Conservation (phyloP, 2,797 vertebrate species). For the Anas bernieri region DNA sequence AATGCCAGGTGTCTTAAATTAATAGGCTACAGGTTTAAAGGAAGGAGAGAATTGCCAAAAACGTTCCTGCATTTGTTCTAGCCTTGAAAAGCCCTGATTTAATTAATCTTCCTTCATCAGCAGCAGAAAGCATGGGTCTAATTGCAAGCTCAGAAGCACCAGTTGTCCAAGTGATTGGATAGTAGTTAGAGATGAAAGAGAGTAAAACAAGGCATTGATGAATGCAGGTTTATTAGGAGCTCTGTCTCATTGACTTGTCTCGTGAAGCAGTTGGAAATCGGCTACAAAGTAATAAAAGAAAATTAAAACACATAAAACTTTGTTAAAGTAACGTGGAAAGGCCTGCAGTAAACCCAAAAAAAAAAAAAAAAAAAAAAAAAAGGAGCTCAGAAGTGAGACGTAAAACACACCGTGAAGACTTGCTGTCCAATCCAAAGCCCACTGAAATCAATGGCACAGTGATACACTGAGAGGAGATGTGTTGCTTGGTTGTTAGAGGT, state of each 20-base stretch:
- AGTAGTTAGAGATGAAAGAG: slow-evolving; percentile 45
- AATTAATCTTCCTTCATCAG: slow-evolving; percentile 70
- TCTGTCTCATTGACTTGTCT: slow-evolving; percentile 45
- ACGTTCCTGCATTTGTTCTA: slow-evolving; percentile 21
- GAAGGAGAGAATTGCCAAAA: slow-evolving; percentile 43
- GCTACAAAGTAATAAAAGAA: slow-evolving; percentile 66
- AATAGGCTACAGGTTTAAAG: not conserved
- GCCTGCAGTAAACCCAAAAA: not conserved
- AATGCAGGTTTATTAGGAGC: slow-evolving; percentile 44
- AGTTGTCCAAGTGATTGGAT: slow-evolving; percentile 55
- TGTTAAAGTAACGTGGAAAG: not conserved
- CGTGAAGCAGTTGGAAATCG: slow-evolving; percentile 29
- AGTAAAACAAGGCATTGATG: slow-evolving; percentile 62
- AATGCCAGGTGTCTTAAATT: slow-evolving; percentile 34
- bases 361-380: not conserved
- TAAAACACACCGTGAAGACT: not conserved
- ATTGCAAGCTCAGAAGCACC: slow-evolving; percentile 57
- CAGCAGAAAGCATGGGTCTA: slow-evolving; percentile 48
- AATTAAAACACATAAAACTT: slow-evolving; percentile 69
- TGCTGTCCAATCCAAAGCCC: not conserved
- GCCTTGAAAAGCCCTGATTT: slow-evolving; percentile 53
- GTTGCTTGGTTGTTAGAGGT: fast-evolving
- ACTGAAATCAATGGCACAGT: fast-evolving
- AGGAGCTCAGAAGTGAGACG: not conserved
- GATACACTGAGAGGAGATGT: fast-evolving